phyloP scores from a whole-genome alignment of 2,888 invertebrate genomes.

The Rhingia campestris region DNA sequence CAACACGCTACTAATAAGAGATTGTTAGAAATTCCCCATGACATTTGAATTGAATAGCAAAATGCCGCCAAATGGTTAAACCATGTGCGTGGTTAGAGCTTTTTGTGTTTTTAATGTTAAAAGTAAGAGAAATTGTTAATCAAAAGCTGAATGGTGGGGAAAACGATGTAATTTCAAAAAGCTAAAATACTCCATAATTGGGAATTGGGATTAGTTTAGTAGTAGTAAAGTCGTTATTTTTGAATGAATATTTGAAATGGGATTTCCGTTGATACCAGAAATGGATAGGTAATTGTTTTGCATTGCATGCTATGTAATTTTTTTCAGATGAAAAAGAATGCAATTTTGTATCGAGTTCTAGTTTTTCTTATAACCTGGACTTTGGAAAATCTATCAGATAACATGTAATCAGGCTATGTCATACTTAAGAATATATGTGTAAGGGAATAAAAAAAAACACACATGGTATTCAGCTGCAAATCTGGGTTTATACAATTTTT shows the following conservation, averaged over 20 bases:
- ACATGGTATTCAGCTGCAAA: too few relatives aligned
- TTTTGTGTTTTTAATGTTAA: slow-evolving; percentile 35
- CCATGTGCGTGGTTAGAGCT: slow-evolving; percentile 67
- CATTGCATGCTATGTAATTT: neutral
- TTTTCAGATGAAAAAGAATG: neutral
- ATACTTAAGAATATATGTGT: too few relatives aligned
- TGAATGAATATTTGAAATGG: slow-evolving; percentile 38
- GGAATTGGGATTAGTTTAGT: too few relatives aligned
- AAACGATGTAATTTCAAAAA: slow-evolving; percentile 47
- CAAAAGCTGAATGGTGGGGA: slow-evolving; percentile 15
- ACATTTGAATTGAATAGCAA: slow-evolving; percentile 16
- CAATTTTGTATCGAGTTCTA: too few relatives aligned
- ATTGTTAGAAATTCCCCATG: slow-evolving; percentile 56
- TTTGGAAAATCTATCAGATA: too few relatives aligned
- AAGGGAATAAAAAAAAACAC: too few relatives aligned
- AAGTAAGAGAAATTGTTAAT: slow-evolving; percentile 12
- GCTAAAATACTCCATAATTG: neutral
- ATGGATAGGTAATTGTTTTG: neutral
- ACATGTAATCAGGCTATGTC: too few relatives aligned
- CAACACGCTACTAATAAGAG: slow-evolving; percentile 15
- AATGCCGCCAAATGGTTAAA: slow-evolving; percentile 32
- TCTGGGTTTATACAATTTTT: too few relatives aligned
- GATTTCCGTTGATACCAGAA: slow-evolving; percentile 33
- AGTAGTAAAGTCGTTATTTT: neutral
- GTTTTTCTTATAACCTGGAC: too few relatives aligned